Evolutionary conservation across 1,140 invertebrate genomes (phyloP), one percentile per base, ranked within the genome.

Genomic region (Kradibia gibbosae): DNA sequence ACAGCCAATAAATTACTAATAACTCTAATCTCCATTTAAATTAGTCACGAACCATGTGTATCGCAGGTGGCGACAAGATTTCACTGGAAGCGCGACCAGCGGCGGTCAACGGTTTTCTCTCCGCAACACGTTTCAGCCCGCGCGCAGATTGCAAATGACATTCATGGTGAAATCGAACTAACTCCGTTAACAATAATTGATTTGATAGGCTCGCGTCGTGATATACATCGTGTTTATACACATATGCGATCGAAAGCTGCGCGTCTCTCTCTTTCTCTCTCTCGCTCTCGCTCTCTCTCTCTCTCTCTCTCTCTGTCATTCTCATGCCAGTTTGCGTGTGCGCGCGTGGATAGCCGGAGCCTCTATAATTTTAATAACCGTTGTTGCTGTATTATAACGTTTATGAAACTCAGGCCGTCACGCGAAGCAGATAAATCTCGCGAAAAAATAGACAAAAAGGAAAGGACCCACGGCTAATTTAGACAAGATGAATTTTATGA

Each of bases 161-260:
- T 83, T 80, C 80, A 79, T 80, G 76, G 74, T 84, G 84, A 86
- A 83, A 83, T 80, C 83, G 83, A 86, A 81, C 71, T 75, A 55
- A 71, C 62, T 67, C 78, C 82, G 73, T 80, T 83, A 83, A 86
- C 82, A 85, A 84, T 86, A 86, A 86, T 83, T 85, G 82, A 85
- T 85, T 85, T 80, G 83, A 85, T 86, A 80, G 83, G 80, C 76
- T 83, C 70, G 83, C 75, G 73, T 77, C 62, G 76, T 50, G 36
- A 78, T 76, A 42, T 45, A 25, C 20, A 31, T 28, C 70, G 60
- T 11, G 60, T n/a, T n/a, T n/a, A n/a, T n/a, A n/a, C n/a, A n/a
- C n/a, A n/a, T n/a, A n/a, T n/a, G n/a, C n/a, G n/a, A n/a, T n/a
- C n/a, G n/a, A n/a, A n/a, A n/a, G n/a, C n/a, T n/a, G n/a, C n/a